A percentile compares a stretch with the other conserved stretches of the same genome.
phyloP scores from a whole-genome alignment of 2,797 vertebrate genomes.

The Podarcis siculus region DNA sequence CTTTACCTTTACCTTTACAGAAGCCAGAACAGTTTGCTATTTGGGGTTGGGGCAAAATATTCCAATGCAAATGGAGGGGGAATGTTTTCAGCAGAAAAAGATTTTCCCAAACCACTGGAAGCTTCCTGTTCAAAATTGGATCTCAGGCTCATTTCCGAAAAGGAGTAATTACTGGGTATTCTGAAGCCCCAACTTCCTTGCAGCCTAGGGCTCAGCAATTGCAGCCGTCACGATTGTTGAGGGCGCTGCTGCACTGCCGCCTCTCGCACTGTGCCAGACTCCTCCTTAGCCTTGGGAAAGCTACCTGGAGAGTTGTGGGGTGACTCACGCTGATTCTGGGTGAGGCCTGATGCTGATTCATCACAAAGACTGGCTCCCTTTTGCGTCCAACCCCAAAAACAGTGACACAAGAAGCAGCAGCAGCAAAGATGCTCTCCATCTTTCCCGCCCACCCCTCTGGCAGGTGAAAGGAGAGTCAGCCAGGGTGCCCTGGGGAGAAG shows the following conservation, averaged over 20 bases:
- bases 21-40: no score
- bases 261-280: background rate
- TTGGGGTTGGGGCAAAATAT: no score
- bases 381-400: background rate
- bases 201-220: background rate
- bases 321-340: slow-evolving; percentile 14
- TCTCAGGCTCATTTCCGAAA: background rate
- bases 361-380: background rate
- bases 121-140: background rate
- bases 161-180: background rate
- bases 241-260: background rate
- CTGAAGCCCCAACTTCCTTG: background rate
- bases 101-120: background rate
- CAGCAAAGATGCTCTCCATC: background rate
- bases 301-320: background rate
- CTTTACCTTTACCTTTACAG: no score
- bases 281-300: background rate
- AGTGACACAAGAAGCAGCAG: background rate
- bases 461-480: slow-evolving; percentile 10
- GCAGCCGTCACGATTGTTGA: background rate
- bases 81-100: background rate
- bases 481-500: background rate
- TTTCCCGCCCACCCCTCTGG: background rate
- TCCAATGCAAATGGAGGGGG: no score
- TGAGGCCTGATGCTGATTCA: background rate